Base-by-base conservation (phyloP, 2,888 invertebrate genomes). In the Sinelater perroti region DNA sequence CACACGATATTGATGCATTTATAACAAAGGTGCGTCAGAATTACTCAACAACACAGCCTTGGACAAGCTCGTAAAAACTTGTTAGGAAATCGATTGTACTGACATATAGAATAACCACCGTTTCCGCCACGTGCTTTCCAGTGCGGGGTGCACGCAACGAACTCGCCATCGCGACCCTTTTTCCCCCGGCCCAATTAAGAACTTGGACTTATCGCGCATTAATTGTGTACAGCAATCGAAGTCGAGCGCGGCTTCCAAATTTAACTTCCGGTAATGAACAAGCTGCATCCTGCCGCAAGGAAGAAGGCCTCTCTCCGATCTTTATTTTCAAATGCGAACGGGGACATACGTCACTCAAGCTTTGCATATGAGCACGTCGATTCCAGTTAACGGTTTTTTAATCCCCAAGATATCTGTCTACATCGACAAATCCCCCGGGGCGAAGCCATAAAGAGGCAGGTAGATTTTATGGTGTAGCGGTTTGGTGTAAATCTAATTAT, bases 81-180 rank as follows among this genome's bases (percentile, higher is more conserved):
- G 56, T 57, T 42, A 52, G 38, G 53, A 60, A 60, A 60, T 60
- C 60, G 60, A 60, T 56, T 56, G 7, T 10, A 42, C 45, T 53
- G 35, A 35, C 44, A 45, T 45, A 53, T 18, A 45, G 30, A 45
- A 45, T 30, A 40, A 52, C 52, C 40, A 40, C 52, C 42, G 44
- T 52, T 52, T 52, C 52, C 42, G 42, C 52, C 52, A 52, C 52
- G 52, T 52, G 52, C 52, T 52, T 33, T 40, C 33, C 42, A 17
- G 7, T 26, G 10, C 28, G 28, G 28, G 28, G 30, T 40, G 14
- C 44, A 44, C 44, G 28, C 28, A 44, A 13, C 14, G 24, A n/a
- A 26, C 24, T 16, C 26, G 26, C 5, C 42, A 26, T 14, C 4
- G 10, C 11, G 26, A 24, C 14, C 16, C 24, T 14, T 42, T 40